Base-by-base conservation (phyloP, 1,140 invertebrate genomes). In the Drosophila gunungcola region DNA sequence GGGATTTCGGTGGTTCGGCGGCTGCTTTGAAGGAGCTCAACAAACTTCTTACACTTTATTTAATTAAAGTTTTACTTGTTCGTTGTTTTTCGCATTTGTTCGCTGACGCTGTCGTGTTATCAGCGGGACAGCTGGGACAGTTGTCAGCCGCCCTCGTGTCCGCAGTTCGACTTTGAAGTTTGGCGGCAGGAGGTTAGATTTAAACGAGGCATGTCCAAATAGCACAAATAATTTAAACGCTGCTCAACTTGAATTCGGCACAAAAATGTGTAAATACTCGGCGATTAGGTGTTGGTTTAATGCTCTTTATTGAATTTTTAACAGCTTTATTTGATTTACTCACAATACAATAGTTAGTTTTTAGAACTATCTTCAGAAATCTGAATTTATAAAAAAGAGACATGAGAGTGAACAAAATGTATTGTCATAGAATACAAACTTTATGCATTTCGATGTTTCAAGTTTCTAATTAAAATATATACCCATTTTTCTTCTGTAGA, bases 31-130 rank as follows among this genome's bases (percentile, higher is more conserved):
- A 77, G 80, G 80, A 51, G 63, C 82, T 82, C 74, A 78, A 69
- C 77, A 78, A 85, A 88, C 83, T 85, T 82, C 82, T 88, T 85
- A 88, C 78, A 85, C 78, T 85, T 85, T 85, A 85, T 85, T 85
- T 85, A 85, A 85, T 85, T 85, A 88, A 85, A 85, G 82, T 88
- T 82, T 86, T 74, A 78, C 79, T 80, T 86, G 60, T 60, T 54
- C 54, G 57, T 46, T 76, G 46, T 58, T 46, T 67, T 56, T 80
- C 58, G 69, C 46, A 67, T 82, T 73, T 56, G 51, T 58, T 58
- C 27, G 70, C 54, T 78, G 64, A 74, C 57, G 69, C 63, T 81
- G 60, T 74, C 72, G 72, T 56, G 70, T 75, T 75, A 75, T 67
- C 74, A 78, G 78, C 65, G 80, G 78, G 75, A 83, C 80, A 84